Evolutionary conservation across 2,888 invertebrate species (phyloP).

Genomic region (Aphidoletes aphidimyza): DNA sequence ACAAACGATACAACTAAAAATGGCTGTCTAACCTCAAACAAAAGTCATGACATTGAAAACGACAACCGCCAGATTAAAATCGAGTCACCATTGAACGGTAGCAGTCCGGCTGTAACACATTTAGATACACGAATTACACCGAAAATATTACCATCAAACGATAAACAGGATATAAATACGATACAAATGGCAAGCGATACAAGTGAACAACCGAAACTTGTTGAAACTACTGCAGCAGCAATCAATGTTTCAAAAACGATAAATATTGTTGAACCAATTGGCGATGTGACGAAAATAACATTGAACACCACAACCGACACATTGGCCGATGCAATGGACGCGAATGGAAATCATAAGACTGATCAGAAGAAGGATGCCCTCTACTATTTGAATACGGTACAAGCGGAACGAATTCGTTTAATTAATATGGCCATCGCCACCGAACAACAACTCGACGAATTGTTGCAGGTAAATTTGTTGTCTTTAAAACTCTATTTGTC

Average conservation of each 20-base stretch:
- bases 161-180: conserved; percentile 26
- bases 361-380: conserved; percentile 74
- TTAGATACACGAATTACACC: not conserved
- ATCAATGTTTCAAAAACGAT: not conserved
- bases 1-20: not conserved
- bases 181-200: conserved; percentile 1
- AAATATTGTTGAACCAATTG: not conserved
- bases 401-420: conserved; percentile 77
- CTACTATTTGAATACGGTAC: conserved; percentile 80
- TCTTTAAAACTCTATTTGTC: not conserved
- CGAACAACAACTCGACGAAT: conserved; percentile 75
- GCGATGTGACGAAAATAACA: not conserved
- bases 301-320: not conserved
- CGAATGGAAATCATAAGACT: conserved; percentile 59
- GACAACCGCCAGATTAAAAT: not conserved
- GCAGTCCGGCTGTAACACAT: not conserved
- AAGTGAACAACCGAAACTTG: not conserved
- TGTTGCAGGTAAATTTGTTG: conserved; percentile 64
- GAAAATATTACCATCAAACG: not conserved
- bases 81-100: conserved; percentile 26
- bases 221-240: not conserved
- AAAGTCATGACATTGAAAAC: conserved; percentile 47
- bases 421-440: conserved; percentile 74
- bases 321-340: conserved; percentile 65
- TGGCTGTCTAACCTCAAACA: conserved; percentile 45